phyloP scores from a whole-genome alignment of 1,140 invertebrate genomes.

The Drosophila parabipectinata region DNA sequence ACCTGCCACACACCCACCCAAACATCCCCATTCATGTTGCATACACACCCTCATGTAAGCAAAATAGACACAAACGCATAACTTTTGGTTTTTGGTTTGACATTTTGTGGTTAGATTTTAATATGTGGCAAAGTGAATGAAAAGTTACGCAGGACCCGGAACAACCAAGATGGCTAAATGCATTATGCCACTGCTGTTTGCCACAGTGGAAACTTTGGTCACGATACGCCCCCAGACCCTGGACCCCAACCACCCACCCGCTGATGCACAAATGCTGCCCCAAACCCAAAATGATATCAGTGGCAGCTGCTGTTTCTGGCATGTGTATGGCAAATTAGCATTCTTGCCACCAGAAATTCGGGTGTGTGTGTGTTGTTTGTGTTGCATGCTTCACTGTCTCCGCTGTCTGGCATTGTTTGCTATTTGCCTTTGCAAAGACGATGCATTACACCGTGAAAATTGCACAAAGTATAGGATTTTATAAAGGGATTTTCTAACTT shows the following conservation, averaged over 20 bases:
- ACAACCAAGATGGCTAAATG: constrained; percentile 50
- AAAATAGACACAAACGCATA: constrained; percentile 56
- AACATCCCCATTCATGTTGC: neutral
- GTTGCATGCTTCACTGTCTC: constrained; percentile 41
- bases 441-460: constrained; percentile 14
- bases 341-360: constrained; percentile 56
- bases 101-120: constrained; percentile 79
- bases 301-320: constrained; percentile 52
- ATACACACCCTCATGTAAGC: constrained; percentile 4
- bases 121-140: constrained; percentile 72
- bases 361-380: constrained; percentile 42
- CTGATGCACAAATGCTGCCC: neutral
- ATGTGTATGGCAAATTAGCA: constrained; percentile 68
- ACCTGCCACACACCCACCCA: constrained; percentile 30
- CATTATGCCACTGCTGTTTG: constrained; percentile 54
- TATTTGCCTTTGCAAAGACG: constrained; percentile 46
- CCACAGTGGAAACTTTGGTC: constrained; percentile 46
- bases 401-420: constrained; percentile 49
- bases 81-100: constrained; percentile 79
- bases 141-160: constrained; percentile 60
- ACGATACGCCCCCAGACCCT: neutral
- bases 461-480: rapidly evolving
- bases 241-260: neutral
- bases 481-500: no score
- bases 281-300: constrained; percentile 50